phyloP scores from a whole-genome alignment of 2,797 vertebrate species.

The Poeciliopsis gracilis region DNA sequence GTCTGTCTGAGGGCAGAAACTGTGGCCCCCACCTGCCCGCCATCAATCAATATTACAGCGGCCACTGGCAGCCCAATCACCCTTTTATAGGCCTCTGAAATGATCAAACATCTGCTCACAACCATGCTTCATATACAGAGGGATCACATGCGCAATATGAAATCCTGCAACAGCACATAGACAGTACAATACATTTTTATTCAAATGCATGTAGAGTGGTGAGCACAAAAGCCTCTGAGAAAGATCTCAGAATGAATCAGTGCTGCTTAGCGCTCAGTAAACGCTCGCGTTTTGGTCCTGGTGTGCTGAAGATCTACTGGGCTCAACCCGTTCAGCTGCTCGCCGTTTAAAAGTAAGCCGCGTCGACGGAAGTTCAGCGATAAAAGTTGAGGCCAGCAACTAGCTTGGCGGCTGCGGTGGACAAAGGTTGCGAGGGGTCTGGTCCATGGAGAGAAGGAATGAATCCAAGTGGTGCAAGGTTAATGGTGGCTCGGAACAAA shows the following conservation, averaged over 20 bases:
- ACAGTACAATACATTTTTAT: conserved; percentile 34
- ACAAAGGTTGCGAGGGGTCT: conserved; percentile 73
- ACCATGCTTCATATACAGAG: conserved; percentile 72
- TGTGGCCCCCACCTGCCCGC: conserved; percentile 78
- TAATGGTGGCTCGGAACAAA: conserved; percentile 97
- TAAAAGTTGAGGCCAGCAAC: conserved; percentile 67
- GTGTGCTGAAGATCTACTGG: conserved; percentile 3
- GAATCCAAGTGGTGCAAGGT: conserved; percentile 98
- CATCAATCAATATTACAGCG: conserved; percentile 83
- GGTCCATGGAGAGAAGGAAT: conserved; percentile 81
- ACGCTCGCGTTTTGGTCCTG: conserved; percentile 26
- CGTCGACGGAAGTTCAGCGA: conserved; percentile 46
- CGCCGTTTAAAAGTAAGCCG: conserved; percentile 45
- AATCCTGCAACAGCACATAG: conserved; percentile 43
- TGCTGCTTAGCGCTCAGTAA: conserved; percentile 28
- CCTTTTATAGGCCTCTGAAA: conserved; percentile 79
- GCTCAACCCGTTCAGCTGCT: conserved; percentile 31
- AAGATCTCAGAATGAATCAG: conserved; percentile 24
- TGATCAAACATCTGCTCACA: conserved; percentile 83
- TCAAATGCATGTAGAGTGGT: conserved; percentile 7
- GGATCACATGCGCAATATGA: conserved; percentile 64
- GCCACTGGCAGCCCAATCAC: conserved; percentile 76
- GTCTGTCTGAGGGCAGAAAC: conserved; percentile 73
- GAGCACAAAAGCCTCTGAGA: neutral
- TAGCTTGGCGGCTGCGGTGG: conserved; percentile 69